Conservation (phyloP, 2,888 invertebrate genomes). For the Pharmacophagus antenor region DNA sequence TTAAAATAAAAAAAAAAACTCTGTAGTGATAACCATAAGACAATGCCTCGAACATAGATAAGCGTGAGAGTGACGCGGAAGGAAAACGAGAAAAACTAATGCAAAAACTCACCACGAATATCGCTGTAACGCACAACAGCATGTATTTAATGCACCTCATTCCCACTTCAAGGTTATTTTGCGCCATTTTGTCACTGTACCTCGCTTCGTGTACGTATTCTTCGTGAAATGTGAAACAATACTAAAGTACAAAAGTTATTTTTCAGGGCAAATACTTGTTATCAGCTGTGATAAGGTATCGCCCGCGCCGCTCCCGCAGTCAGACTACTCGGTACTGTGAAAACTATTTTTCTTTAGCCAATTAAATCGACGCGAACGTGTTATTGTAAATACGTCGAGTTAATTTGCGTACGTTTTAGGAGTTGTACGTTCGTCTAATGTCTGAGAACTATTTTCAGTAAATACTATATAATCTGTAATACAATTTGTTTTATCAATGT, state of each 20-base stretch:
- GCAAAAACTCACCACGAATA: slow-evolving; percentile 86
- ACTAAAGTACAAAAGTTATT: slow-evolving; percentile 39
- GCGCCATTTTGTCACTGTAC: slow-evolving; percentile 55
- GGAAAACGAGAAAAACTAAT: slow-evolving; percentile 5
- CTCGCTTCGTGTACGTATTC: slow-evolving; percentile 29
- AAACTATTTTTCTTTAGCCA: slow-evolving; percentile 51
- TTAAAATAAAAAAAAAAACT: not conserved
- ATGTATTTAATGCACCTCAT: slow-evolving; percentile 89
- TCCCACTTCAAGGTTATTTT: slow-evolving; percentile 79
- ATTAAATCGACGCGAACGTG: slow-evolving; percentile 46
- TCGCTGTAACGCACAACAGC: slow-evolving; percentile 86
- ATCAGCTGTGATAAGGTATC: slow-evolving; percentile 48
- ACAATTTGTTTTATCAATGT: slow-evolving; percentile 1
- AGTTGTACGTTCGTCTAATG: slow-evolving; percentile 6
- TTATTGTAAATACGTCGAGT: slow-evolving; percentile 40
- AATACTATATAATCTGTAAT: slow-evolving; percentile 4
- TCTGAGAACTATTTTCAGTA: slow-evolving; percentile 22
- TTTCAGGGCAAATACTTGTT: slow-evolving; percentile 38
- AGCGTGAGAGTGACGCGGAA: slow-evolving; percentile 10
- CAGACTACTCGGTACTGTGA: slow-evolving; percentile 41
- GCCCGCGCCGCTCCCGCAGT: slow-evolving; percentile 36
- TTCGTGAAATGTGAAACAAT: slow-evolving; percentile 34
- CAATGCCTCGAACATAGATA: slow-evolving; percentile 13
- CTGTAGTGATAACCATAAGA: slow-evolving; percentile 3
- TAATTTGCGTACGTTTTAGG: slow-evolving; percentile 29